Evolutionary conservation across 2,888 invertebrate genomes (phyloP).

Genomic region (Enchytraeus crypticus): DNA sequence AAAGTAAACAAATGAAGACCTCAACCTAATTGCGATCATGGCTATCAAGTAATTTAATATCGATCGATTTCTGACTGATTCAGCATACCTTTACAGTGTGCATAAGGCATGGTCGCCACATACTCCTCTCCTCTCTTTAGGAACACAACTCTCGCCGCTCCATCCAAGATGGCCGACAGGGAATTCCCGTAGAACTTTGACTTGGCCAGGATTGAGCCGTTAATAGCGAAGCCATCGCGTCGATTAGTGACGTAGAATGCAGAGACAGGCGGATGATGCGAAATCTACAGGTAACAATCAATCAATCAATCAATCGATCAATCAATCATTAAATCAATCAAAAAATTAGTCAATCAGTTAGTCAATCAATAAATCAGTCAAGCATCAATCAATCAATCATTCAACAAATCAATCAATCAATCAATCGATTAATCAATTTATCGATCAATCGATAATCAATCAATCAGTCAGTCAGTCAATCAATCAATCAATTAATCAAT

Average conservation of each 20-base stretch:
- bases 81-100: conserved; percentile 68
- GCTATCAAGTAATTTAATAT: neutral
- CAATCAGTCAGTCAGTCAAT: too few relatives aligned
- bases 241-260: conserved; percentile 87
- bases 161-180: conserved; percentile 83
- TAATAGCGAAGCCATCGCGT: conserved; percentile 82
- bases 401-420: too few relatives aligned
- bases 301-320: too few relatives aligned
- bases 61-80: too few relatives aligned
- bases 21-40: neutral
- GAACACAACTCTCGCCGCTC: conserved; percentile 71
- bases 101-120: conserved; percentile 80
- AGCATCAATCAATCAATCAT: too few relatives aligned
- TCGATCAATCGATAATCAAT: too few relatives aligned
- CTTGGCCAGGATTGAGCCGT: conserved; percentile 79
- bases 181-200: conserved; percentile 94
- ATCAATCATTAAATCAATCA: too few relatives aligned
- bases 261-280: conserved; percentile 87
- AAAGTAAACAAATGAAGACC: neutral
- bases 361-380: too few relatives aligned
- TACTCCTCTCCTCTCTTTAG: conserved; percentile 81
- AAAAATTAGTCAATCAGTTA: too few relatives aligned
- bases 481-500: too few relatives aligned
- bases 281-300: too few relatives aligned
- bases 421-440: too few relatives aligned